Percentiles rank a stretch among this genome's conserved stretches.
These are phyloP conservation scores for Cyanocitta stelleri DNA, from an alignment of 2,113 vertebrate species.

Conservation along the genomic window DNA sequence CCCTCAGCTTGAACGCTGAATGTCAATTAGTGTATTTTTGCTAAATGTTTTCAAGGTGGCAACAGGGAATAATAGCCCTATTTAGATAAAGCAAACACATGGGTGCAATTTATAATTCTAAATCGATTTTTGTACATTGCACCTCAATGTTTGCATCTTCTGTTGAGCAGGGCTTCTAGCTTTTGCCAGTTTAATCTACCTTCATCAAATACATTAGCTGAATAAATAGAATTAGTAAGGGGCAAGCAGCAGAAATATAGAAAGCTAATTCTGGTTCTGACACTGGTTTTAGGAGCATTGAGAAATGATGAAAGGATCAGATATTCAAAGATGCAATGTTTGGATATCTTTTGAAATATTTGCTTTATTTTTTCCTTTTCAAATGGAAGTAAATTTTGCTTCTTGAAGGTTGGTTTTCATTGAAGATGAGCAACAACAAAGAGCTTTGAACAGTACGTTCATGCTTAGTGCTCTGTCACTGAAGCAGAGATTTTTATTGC, in stretches of 20 bases:
- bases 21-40: not conserved
- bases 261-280: not conserved
- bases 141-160: not conserved
- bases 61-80: conserved; percentile 57
- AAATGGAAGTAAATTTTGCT: not conserved
- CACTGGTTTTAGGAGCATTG: not conserved
- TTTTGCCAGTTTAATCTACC: not conserved
- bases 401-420: not conserved
- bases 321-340: not conserved
- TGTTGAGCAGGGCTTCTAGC: not conserved
- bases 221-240: not conserved
- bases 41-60: conserved; percentile 53
- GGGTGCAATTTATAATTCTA: not conserved
- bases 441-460: not conserved
- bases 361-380: not conserved
- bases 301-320: not conserved
- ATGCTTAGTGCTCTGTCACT: not conserved
- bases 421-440: not conserved
- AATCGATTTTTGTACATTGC: not conserved
- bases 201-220: not conserved
- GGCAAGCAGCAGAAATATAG: not conserved
- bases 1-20: not conserved
- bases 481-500: not conserved
- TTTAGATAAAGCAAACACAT: not conserved
- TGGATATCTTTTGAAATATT: not conserved